Percentiles rank a stretch among this genome's conserved stretches.
phyloP scores from a whole-genome alignment of 1,140 invertebrate species.

The Bombus balteatus region DNA sequence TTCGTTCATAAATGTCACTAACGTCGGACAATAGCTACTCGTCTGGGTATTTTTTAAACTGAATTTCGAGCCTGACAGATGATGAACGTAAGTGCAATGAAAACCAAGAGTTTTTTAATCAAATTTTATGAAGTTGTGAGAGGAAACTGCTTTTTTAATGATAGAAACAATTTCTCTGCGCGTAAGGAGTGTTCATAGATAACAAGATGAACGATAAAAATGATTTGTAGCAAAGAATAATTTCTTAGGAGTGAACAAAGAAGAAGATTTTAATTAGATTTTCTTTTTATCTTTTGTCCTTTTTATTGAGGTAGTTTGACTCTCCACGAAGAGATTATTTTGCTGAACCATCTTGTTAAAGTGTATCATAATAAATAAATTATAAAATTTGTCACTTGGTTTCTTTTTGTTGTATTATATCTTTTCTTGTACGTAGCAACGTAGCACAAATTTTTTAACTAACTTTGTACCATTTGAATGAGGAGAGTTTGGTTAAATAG shows the following conservation, averaged over 20 bases:
- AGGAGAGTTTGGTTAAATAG: neutral
- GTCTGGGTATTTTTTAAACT: conserved; percentile 19
- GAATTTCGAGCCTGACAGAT: conserved; percentile 30
- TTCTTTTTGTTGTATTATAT: neutral
- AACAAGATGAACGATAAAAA: neutral
- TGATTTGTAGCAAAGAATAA: neutral
- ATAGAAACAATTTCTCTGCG: neutral
- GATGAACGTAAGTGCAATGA: neutral
- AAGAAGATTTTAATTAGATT: neutral
- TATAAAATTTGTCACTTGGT: neutral
- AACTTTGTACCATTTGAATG: neutral
- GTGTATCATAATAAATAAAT: too few species aligned
- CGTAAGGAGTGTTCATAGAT: neutral
- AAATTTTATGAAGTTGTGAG: neutral
- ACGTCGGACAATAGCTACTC: neutral
- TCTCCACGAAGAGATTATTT: too few species aligned
- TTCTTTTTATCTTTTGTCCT: neutral
- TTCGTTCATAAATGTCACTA: conserved; percentile 47
- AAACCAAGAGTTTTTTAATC: neutral
- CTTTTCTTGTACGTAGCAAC: neutral
- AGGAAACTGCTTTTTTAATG: neutral
- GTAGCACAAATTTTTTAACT: neutral
- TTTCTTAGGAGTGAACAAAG: neutral
- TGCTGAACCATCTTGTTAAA: too few species aligned
- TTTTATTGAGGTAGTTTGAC: neutral